These are phyloP conservation scores for Streptopelia turtur DNA, from an alignment of 2,797 vertebrate species.

Conservation along the genomic window DNA sequence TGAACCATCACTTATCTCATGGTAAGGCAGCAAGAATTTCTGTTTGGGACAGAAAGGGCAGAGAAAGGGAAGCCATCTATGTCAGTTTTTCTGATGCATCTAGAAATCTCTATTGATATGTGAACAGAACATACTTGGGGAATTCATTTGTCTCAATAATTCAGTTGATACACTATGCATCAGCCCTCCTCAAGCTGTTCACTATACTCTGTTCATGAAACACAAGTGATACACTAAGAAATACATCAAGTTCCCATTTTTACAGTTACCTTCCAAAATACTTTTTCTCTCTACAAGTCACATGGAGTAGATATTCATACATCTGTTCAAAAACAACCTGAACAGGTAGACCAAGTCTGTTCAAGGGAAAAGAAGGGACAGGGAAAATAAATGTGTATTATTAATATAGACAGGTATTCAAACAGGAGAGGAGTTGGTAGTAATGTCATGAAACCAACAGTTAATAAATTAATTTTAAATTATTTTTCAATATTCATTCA, in stretches of 20 bases:
- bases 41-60: neutral
- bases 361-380: neutral
- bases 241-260: too few relatives aligned
- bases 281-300: neutral
- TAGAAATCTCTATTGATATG: neutral
- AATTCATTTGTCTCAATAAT: neutral
- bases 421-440: neutral
- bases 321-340: neutral
- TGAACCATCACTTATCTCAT: neutral
- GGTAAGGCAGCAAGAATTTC: neutral
- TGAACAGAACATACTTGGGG: neutral
- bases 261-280: neutral
- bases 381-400: neutral
- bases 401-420: neutral
- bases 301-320: neutral
- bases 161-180: neutral
- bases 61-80: neutral
- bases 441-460: neutral
- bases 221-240: neutral
- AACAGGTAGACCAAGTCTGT: neutral
- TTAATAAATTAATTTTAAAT: neutral
- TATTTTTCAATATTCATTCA: neutral
- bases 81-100: neutral
- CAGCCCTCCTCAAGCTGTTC: neutral
- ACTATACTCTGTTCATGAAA: neutral